Evolutionary conservation across 1,140 invertebrate species (phyloP).

Genomic region (Cardiocondyla obscurior): DNA sequence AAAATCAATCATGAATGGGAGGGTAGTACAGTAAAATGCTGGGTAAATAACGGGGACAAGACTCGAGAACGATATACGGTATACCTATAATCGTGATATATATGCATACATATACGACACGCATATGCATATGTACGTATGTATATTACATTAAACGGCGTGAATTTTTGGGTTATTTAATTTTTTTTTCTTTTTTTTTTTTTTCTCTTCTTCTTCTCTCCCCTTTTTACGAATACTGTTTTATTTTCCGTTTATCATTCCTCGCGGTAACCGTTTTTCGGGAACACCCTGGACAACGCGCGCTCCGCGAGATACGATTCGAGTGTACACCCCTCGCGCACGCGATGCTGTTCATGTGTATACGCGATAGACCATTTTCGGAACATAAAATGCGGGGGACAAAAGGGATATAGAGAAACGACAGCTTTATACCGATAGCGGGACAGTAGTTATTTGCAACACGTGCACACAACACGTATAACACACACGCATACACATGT

Average conservation of each 20-base stretch:
- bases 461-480: slow-evolving; percentile 64
- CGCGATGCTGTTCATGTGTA: slow-evolving; percentile 73
- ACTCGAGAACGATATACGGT: slow-evolving; percentile 32
- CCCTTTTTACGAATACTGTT: slow-evolving; percentile 1
- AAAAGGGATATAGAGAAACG: slow-evolving; percentile 61
- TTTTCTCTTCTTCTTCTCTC: neutral
- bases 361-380: slow-evolving; percentile 75
- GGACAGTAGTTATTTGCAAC: slow-evolving; percentile 73
- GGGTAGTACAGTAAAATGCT: neutral
- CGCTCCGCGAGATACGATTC: slow-evolving; percentile 42
- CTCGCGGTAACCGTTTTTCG: slow-evolving; percentile 36
- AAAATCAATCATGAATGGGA: slow-evolving; percentile 1
- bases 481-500: slow-evolving; percentile 63
- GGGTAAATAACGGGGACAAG: neutral
- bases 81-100: slow-evolving; percentile 25
- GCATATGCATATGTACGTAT: neutral
- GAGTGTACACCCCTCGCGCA: slow-evolving; percentile 20
- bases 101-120: neutral
- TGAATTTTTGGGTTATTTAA: slow-evolving; percentile 31
- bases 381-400: slow-evolving; percentile 25
- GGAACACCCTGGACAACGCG: slow-evolving; percentile 32
- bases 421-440: slow-evolving; percentile 73
- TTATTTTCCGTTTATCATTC: slow-evolving; percentile 10
- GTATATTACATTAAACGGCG: slow-evolving; percentile 38
- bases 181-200: slow-evolving; percentile 27